These are phyloP conservation scores for Cynoglossus semilaevis DNA, from an alignment of 2,113 vertebrate genomes.

Conservation along the genomic window DNA sequence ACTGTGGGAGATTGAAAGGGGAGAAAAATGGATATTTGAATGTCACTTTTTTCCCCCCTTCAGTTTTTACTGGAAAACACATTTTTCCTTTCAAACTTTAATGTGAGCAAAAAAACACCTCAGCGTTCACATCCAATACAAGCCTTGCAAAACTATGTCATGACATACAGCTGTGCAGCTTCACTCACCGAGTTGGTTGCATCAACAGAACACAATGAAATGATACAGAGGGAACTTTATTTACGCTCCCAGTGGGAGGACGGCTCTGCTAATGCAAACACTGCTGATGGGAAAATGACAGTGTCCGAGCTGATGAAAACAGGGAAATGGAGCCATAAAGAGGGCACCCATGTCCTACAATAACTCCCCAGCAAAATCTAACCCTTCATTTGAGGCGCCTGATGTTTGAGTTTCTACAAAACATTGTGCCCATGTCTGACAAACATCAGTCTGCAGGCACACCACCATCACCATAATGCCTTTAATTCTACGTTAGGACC, in stretches of 20 bases:
- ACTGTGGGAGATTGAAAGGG: constrained; percentile 66
- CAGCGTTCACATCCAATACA: too few species aligned
- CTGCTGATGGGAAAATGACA: constrained; percentile 64
- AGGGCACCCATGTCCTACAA: constrained; percentile 51
- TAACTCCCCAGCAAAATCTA: constrained; percentile 41
- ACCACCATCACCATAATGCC: constrained; percentile 53
- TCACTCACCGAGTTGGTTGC: constrained; percentile 20
- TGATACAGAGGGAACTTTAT: constrained; percentile 52
- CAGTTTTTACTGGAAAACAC: too few species aligned
- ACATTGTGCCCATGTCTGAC: constrained; percentile 53
- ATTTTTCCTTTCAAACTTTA: neutral
- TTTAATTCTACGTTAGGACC: constrained; percentile 67
- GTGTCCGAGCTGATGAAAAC: constrained; percentile 41
- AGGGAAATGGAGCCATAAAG: constrained; percentile 48
- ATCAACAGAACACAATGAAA: constrained; percentile 50
- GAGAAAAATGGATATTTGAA: too few species aligned
- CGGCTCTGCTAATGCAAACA: constrained; percentile 57
- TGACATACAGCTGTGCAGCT: constrained; percentile 18
- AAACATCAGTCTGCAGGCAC: constrained; percentile 65
- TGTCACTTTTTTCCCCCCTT: too few species aligned
- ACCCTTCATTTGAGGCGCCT: constrained; percentile 65
- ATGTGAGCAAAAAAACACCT: neutral
- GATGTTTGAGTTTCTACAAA: constrained; percentile 54
- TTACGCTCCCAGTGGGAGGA: constrained; percentile 60
- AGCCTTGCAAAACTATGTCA: neutral